Conservation (phyloP, 2,888 invertebrate species). For the Nephrotoma guestfalica region DNA sequence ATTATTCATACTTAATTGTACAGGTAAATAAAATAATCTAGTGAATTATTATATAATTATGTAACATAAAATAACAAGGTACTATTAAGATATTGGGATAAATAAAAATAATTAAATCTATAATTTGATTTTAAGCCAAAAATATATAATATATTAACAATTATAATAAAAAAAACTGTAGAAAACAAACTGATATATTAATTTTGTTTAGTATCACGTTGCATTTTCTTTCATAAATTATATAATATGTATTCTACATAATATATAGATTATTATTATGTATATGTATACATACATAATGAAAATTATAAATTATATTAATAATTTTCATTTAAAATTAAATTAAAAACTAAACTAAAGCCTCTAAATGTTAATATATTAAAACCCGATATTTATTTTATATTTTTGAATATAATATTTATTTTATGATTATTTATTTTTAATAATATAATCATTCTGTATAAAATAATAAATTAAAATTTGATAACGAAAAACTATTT, state of each 20-base stretch:
- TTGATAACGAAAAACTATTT: background rate
- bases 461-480: background rate
- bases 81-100: background rate
- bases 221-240: background rate
- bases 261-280: constrained; percentile 6
- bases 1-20: background rate
- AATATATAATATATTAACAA: background rate
- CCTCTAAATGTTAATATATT: constrained; percentile 1
- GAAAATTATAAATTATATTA: background rate
- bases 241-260: too few species aligned
- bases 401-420: background rate
- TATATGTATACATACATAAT: constrained; percentile 8
- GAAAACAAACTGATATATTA: background rate
- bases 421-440: background rate
- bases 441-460: background rate
- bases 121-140: background rate
- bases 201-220: background rate
- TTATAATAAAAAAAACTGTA: background rate
- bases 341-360: background rate
- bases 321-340: background rate
- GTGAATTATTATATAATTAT: background rate
- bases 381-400: background rate
- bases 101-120: background rate
- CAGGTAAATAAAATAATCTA: background rate
- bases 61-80: background rate